Evolutionary conservation across 2,888 invertebrate genomes (phyloP), one percentile per base, ranked within the genome.

Genomic region (Chaitophorus viminalis): DNA sequence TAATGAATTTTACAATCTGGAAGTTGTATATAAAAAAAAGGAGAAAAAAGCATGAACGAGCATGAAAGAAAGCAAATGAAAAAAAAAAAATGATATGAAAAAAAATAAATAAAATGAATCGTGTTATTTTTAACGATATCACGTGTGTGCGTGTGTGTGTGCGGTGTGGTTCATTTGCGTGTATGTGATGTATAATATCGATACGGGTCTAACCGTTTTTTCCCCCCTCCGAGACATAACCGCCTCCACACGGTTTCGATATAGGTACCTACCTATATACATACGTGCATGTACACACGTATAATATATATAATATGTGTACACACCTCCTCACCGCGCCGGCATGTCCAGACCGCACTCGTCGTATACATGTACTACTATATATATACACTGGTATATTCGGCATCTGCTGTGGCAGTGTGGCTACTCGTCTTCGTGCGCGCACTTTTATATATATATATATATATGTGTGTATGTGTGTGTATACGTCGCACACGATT

Each of bases 1-100:
- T 81, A 74, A 84, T 84, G 84, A 84, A 84, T 84, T 84, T 84
- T 84, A 84, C 84, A 84, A 84, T 84, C 84, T 84, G 84, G 76
- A 84, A 84, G 84, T 77, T 46, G 76, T 77, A 68, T 77, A 46
- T 68, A 76, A 75, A 33, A 60, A 31, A 60, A 5, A 36, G 21
- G 70, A 14, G 18, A 82, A 25, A 82, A 36, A 74, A 33, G 17
- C 72, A 17, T 54, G 60, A 39, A 65, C 60, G n/a, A n/a, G n/a
- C n/a, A n/a, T n/a, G n/a, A n/a, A n/a, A n/a, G n/a, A n/a, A n/a
- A n/a, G n/a, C n/a, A n/a, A n/a, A n/a, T n/a, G n/a, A n/a, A n/a
- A n/a, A n/a, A n/a, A n/a, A n/a, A n/a, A n/a, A n/a, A n/a, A n/a
- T n/a, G n/a, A n/a, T n/a, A 60, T 39, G 83, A 83, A 83, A 83